Conservation (phyloP, 2,797 vertebrate species). For the Ibycter americanus region DNA sequence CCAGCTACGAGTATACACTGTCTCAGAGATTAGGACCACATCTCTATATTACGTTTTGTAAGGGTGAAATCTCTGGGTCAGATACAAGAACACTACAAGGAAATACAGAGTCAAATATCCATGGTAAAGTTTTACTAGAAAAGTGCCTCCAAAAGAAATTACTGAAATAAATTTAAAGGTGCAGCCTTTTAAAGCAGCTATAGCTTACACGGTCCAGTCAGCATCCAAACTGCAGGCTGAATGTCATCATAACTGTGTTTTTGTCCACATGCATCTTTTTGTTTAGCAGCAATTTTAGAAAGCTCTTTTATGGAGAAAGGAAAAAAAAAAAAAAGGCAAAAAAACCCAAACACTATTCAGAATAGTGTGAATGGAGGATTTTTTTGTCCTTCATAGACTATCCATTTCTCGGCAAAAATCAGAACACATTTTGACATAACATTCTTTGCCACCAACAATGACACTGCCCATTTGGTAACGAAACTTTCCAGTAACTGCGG, state of each 20-base stretch:
- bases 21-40: not conserved
- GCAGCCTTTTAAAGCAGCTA: not conserved
- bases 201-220: not conserved
- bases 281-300: not conserved
- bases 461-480: not conserved
- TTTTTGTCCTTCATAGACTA: not conserved
- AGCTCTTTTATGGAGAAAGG: not conserved
- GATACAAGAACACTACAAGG: not conserved
- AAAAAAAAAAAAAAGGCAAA: not conserved
- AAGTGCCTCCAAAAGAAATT: not conserved
- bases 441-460: not conserved
- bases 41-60: not conserved
- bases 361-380: not conserved
- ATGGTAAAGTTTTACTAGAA: not conserved
- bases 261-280: not conserved
- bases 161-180: not conserved
- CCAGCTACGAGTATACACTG: accelerated
- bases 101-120: not conserved
- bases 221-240: not conserved
- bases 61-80: not conserved
- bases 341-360: too few relatives aligned
- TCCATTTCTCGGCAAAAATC: not conserved
- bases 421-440: not conserved
- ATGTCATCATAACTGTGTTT: not conserved
- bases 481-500: not conserved